Evolutionary conservation across 92 coral and sea anemone species (phyloP).

Genomic region (Paramuricea clavata): DNA sequence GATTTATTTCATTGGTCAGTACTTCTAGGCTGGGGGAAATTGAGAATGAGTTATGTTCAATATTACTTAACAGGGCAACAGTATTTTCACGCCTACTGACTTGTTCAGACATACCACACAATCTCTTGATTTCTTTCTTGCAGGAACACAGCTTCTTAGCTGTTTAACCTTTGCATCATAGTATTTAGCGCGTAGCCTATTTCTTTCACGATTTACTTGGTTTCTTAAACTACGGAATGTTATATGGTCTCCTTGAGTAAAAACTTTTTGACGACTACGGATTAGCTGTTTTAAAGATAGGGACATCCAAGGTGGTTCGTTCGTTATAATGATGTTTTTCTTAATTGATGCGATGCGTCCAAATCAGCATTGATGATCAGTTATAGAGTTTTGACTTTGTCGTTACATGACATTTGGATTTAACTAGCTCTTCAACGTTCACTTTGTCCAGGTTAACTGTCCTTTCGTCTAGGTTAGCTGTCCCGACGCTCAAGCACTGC

Average conservation of each 20-base stretch:
- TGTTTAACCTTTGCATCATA: no score
- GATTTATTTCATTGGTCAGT: no score
- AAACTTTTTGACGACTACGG: neutral
- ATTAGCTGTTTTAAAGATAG: neutral
- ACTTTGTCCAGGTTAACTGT: conserved; percentile 36
- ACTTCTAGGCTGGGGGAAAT: no score
- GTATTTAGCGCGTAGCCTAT: no score
- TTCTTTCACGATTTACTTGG: conserved; percentile 38
- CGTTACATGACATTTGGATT: neutral
- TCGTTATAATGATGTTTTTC: neutral
- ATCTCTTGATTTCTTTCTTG: no score
- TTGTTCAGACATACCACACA: conserved; percentile 4
- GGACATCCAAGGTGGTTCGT: conserved; percentile 26
- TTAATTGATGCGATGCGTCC: neutral
- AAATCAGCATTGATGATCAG: neutral
- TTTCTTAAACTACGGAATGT: no score
- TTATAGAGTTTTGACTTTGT: neutral
- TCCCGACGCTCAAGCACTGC: no score
- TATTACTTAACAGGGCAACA: no score
- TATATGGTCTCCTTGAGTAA: conserved; percentile 20
- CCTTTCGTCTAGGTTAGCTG: no score
- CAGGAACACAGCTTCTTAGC: no score
- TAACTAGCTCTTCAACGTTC: neutral
- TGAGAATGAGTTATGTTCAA: no score
- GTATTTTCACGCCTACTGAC: conserved; percentile 26